These are phyloP conservation scores for Euleptes europaea DNA, from an alignment of 2,113 vertebrate genomes.

Conservation along the genomic window DNA sequence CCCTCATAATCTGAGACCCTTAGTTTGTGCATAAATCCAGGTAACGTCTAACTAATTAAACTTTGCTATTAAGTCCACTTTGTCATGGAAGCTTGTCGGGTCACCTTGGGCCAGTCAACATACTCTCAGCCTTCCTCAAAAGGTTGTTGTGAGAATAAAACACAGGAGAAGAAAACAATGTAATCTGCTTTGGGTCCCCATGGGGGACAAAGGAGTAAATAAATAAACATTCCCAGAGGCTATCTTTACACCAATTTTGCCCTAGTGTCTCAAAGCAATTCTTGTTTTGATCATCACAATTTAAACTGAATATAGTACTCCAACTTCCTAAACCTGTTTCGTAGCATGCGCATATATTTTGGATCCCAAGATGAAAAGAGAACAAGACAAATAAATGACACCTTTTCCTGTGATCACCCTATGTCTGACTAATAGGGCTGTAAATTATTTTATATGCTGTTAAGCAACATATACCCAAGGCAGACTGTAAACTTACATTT, in stretches of 20 bases:
- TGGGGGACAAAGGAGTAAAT: no score
- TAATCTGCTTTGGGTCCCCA: no score
- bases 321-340: not conserved
- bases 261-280: not conserved
- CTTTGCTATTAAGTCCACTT: no score
- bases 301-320: not conserved
- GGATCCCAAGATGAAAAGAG: not conserved
- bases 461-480: conserved; percentile 10
- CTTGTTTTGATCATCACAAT: not conserved
- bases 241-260: not conserved
- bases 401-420: not conserved
- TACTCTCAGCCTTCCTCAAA: no score
- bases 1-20: no score
- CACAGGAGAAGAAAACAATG: no score
- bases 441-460: conserved; percentile 20
- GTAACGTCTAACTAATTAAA: no score
- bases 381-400: not conserved
- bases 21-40: no score
- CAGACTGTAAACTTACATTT: conserved; percentile 9
- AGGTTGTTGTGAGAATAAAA: no score
- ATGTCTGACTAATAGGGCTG: not conserved
- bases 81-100: no score
- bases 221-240: not conserved
- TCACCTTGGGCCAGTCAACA: no score
- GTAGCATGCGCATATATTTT: not conserved